phyloP scores from a whole-genome alignment of 2,797 vertebrate genomes.

The Artibeus jamaicensis region DNA sequence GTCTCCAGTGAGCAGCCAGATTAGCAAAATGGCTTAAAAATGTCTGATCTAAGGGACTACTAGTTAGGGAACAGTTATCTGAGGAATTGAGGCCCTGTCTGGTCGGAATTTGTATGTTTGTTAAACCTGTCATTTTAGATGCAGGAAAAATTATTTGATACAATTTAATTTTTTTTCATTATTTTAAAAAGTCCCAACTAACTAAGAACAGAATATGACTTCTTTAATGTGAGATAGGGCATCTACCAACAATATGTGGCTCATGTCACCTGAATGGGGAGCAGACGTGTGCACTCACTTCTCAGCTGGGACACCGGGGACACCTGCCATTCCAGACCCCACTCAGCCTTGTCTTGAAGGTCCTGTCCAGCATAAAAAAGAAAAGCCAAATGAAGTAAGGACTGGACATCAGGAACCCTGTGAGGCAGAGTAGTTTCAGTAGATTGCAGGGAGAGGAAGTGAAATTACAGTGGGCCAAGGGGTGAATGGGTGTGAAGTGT shows the following conservation, averaged over 20 bases:
- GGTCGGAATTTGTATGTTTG: not conserved
- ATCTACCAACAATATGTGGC: not conserved
- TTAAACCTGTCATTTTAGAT: not conserved
- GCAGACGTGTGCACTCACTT: not conserved
- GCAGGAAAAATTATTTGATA: not conserved
- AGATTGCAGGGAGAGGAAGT: not conserved
- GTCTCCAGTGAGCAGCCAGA: not conserved
- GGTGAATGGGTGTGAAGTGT: not conserved
- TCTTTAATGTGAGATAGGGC: not conserved
- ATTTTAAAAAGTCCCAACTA: not conserved
- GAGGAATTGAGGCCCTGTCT: not conserved
- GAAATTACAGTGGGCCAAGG: not conserved
- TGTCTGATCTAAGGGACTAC: not conserved
- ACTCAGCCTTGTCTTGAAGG: not conserved
- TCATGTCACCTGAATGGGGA: not conserved
- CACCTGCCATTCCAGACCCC: not conserved
- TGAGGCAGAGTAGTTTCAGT: not conserved
- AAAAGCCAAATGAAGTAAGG: not conserved
- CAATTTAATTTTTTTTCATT: not conserved
- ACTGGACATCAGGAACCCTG: not conserved
- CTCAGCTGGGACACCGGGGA: not conserved
- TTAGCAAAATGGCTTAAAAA: not conserved
- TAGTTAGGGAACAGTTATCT: not conserved
- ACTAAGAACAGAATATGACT: not conserved
- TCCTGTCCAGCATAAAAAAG: not conserved